Evolutionary conservation across 2,113 vertebrate genomes (phyloP), one percentile per base, ranked within the genome.

Genomic region (Toxotes jaculatrix): DNA sequence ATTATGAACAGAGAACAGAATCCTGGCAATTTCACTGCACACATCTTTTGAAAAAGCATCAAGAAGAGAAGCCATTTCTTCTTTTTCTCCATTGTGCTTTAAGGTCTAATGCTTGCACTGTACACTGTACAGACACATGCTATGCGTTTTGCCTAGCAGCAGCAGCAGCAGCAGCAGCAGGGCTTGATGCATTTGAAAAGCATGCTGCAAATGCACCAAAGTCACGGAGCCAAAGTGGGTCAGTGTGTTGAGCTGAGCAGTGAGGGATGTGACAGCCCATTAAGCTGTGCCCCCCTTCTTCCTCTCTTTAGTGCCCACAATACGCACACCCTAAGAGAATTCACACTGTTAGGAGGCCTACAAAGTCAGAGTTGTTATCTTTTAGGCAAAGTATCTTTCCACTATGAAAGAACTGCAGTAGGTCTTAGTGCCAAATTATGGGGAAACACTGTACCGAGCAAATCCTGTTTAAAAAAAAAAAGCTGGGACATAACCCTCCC

Each of bases 221-320:
- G 84, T 86, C 71, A 82, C 38, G 21, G 73, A 88, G 73, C 64
- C 14, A 71, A 93, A 93, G 79, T 92, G 89, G 91, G 92, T 92
- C 91, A 91, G 91, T 91, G 90, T 92, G 91, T 87, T 87, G 88
- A 89, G 86, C 80, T 69, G 82, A 90, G 90, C 77, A 61, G 81
- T 34, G 87, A 90, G 72, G 70, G 89, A 87, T 81, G 78, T 72
- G 86, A 86, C 86, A 86, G 74, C 67, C 61, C 77, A 79, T 82
- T 76, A 80, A 70, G 66, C 67, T 27, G 38, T 80, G 79, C 56
- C 70, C 70, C 55, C 71, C 70, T 62, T 74, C 64, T 56, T 62
- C 59, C 60, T 77, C 65, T 53, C 69, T 83, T 77, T 78, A 64
- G 66, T 51, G 67, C 38, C 72, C 23, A 51, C 8, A 6, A 74